These are phyloP conservation scores for Oostethus manadensis DNA, from an alignment of 2,113 vertebrate genomes.

Conservation along the genomic window DNA sequence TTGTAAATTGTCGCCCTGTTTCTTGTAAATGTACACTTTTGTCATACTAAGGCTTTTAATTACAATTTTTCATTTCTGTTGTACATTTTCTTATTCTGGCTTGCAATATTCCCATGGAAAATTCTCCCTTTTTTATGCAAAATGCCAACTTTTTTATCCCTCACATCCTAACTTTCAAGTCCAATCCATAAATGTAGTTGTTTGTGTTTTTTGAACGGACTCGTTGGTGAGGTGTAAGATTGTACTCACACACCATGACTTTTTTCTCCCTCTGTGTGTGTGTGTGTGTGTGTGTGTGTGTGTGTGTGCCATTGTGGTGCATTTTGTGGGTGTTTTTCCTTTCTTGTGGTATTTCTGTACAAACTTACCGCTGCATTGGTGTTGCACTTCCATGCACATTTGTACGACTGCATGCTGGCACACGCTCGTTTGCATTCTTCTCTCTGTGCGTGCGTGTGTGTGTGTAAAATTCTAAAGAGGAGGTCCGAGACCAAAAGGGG, in stretches of 20 bases:
- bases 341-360: neutral
- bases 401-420: slow-evolving; percentile 11
- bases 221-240: neutral
- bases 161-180: no score
- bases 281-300: slow-evolving; percentile 8
- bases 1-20: no score
- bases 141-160: no score
- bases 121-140: no score
- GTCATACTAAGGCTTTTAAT: no score
- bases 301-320: neutral
- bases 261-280: slow-evolving; percentile 29
- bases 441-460: slow-evolving; percentile 23
- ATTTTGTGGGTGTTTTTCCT: neutral
- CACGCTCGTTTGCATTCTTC: neutral
- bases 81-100: no score
- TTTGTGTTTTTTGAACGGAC: no score
- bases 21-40: no score
- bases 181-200: no score
- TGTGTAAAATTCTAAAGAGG: slow-evolving; percentile 55
- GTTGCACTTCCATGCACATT: slow-evolving; percentile 8
- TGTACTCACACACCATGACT: slow-evolving; percentile 15
- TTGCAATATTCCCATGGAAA: no score
- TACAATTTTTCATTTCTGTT: no score
- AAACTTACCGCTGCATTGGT: neutral
- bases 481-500: slow-evolving; percentile 63